Base-by-base conservation (phyloP, 2,113 vertebrate genomes). In the Pteronura brasiliensis region DNA sequence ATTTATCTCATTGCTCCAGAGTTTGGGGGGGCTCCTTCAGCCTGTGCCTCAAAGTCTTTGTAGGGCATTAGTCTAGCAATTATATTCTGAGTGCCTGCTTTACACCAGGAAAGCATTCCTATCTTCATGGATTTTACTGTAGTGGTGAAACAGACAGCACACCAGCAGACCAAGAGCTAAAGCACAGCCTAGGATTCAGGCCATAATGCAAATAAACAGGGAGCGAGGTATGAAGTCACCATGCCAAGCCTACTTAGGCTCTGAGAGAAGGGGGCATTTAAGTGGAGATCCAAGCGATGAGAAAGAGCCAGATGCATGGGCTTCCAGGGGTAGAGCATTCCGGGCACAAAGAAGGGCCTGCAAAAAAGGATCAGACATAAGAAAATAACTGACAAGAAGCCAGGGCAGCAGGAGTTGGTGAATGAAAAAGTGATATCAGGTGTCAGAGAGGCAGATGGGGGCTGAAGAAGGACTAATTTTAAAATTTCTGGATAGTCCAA, bases 271-370 rank as follows among this genome's bases (percentile, higher is more conserved):
- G 81, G 14, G 65, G 42, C 3, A 1, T 55, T 11, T 14, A 27
- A 21, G 9, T 7, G 0, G 39, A 18, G 11, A 6, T 11, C 23
- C n/a, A 21, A 49, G 42, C 3, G 7, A 27, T 4, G 31, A 44
- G 79, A 18, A 84, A 20, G 57, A 44, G 18, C 29, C 12, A 4
- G 65, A 12, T 25, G 20, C 0, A 1, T 7, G 18, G 23, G 10
- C 27, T 18, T 67, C 69, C 9, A 5, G 29, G 34, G 21, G 76
- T n/a, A 67, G 10, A 82, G 34, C 10, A 5, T n/a, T 15, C 52
- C 10, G 4, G 74, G 36, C 31, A 34, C 9, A 27, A 34, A 49
- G 49, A 93, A 84, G 27, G 57, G 55, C 65, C 44, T 1, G 20
- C 7, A 7, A 8, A 44, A 44, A 36, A 72, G 7, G n/a, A 7